Conservation (phyloP, 92 coral and sea anemone species). For the Heliopora coerulea region DNA sequence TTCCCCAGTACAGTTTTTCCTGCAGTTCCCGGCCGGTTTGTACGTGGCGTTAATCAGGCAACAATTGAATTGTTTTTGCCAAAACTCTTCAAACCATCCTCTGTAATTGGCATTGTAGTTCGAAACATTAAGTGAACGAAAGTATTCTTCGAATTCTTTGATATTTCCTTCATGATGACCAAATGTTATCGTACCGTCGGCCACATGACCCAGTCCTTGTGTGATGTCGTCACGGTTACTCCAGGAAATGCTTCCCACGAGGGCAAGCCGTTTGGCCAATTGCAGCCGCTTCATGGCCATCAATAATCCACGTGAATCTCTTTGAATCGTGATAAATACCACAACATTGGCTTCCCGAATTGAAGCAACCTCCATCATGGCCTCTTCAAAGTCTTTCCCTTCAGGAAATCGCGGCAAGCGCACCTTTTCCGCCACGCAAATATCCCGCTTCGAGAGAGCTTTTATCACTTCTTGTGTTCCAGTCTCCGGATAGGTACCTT, state of each 20-base stretch:
- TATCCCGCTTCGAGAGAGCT: not conserved
- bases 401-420: conserved; percentile 18
- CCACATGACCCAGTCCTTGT: conserved; percentile 35
- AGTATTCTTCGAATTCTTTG: conserved; percentile 30
- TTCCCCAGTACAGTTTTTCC: conserved; percentile 5
- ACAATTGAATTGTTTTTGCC: conserved; percentile 43
- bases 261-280: conserved; percentile 9
- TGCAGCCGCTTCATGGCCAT: conserved; percentile 4
- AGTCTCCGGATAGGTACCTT: conserved; percentile 35
- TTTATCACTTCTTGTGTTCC: conserved; percentile 33
- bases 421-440: conserved; percentile 17
- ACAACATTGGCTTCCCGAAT: conserved; percentile 28
- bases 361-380: conserved; percentile 3
- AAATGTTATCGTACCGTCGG: conserved; percentile 50
- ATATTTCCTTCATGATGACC: conserved; percentile 43
- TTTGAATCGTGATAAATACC: conserved; percentile 18
- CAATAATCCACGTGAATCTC: conserved; percentile 44
- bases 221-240: conserved; percentile 57
- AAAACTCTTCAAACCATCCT: conserved; percentile 47
- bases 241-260: conserved; percentile 48
- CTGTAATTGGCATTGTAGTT: conserved; percentile 26
- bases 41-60: conserved; percentile 17
- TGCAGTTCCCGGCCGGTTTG: not conserved
- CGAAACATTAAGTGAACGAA: conserved; percentile 31
- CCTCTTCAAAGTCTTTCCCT: conserved; percentile 5